Evolutionary conservation across 2,888 invertebrate genomes (phyloP).

Genomic region (Chesias legatella): DNA sequence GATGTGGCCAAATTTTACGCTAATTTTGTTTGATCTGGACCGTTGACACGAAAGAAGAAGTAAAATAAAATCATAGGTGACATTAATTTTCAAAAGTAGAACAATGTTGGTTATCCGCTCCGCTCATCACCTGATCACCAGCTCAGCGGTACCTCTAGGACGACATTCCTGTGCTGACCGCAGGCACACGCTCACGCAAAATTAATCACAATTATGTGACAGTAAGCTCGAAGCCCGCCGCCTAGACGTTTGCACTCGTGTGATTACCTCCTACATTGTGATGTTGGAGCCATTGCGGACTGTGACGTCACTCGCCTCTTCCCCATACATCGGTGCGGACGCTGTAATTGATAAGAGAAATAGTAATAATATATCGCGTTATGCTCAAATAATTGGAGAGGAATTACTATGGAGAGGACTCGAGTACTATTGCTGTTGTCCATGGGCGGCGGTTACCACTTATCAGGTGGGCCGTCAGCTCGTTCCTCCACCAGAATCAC

Average conservation of each 20-base stretch:
- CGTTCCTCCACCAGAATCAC: too few relatives aligned
- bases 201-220: slow-evolving; percentile 79
- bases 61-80: too few relatives aligned
- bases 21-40: too few relatives aligned
- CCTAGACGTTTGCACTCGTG: slow-evolving; percentile 32
- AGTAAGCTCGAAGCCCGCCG: slow-evolving; percentile 47
- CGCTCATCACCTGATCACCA: slow-evolving; percentile 26
- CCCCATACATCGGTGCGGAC: slow-evolving; percentile 2
- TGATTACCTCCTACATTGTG: slow-evolving; percentile 15
- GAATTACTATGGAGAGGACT: too few relatives aligned
- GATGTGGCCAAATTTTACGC: too few relatives aligned
- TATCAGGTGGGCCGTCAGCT: too few relatives aligned
- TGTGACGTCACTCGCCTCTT: slow-evolving; percentile 12
- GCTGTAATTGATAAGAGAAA: not conserved
- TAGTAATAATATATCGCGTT: too few relatives aligned
- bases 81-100: too few relatives aligned
- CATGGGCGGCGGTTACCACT: too few relatives aligned
- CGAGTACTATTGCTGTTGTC: too few relatives aligned
- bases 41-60: too few relatives aligned
- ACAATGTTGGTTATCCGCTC: slow-evolving; percentile 26
- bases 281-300: slow-evolving; percentile 7
- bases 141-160: slow-evolving; percentile 46
- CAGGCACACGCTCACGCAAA: slow-evolving; percentile 69
- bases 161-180: slow-evolving; percentile 69
- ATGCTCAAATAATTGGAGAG: too few relatives aligned